Conservation (phyloP, 2,888 invertebrate genomes). For the Chaitophorus viminalis region DNA sequence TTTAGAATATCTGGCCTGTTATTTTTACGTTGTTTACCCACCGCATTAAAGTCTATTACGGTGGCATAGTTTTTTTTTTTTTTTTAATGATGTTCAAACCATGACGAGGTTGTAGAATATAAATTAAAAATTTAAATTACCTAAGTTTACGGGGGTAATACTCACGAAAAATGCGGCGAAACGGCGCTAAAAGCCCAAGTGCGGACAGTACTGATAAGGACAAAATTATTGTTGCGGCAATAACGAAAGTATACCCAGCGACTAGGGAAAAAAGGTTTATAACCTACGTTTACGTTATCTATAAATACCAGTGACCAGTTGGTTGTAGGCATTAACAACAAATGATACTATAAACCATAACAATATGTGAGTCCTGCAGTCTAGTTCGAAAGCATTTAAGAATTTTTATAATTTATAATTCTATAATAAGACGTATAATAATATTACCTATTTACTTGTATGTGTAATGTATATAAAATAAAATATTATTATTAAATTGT, state of each 20-base stretch:
- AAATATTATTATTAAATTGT: too few relatives aligned
- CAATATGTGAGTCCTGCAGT: neutral
- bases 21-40: slow-evolving; percentile 36
- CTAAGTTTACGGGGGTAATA: slow-evolving; percentile 44
- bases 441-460: neutral
- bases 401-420: neutral
- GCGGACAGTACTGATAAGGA: slow-evolving; percentile 54
- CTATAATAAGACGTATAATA: too few relatives aligned
- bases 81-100: slow-evolving; percentile 46
- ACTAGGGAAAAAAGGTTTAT: slow-evolving; percentile 39
- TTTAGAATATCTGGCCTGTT: neutral
- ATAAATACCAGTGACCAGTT: slow-evolving; percentile 37
- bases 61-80: neutral
- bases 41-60: slow-evolving; percentile 43
- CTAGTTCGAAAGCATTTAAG: slow-evolving; percentile 19
- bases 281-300: slow-evolving; percentile 44
- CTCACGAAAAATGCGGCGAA: slow-evolving; percentile 46
- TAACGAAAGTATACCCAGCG: slow-evolving; percentile 24
- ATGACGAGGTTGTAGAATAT: slow-evolving; percentile 22
- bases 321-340: slow-evolving; percentile 3
- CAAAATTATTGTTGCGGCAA: slow-evolving; percentile 58
- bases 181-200: slow-evolving; percentile 48
- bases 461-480: too few relatives aligned
- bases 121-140: slow-evolving; percentile 56
- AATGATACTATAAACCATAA: neutral